Evolutionary conservation across 92 coral and sea anemone genomes (phyloP), one percentile per base, ranked within the genome.

Genomic region (Siderastrea siderea): DNA sequence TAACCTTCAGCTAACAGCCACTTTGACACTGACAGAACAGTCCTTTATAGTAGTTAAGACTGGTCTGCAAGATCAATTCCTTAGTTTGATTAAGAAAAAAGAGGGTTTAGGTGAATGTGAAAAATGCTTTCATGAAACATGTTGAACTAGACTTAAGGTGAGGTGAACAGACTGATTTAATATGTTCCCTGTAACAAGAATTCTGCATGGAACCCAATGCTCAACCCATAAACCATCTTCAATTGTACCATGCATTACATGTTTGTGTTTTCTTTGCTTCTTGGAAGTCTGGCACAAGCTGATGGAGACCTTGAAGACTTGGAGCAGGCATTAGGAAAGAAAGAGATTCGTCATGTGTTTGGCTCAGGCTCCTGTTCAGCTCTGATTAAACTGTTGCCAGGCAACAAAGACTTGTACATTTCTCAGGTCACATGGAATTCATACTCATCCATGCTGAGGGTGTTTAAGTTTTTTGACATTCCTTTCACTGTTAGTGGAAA

Each of bases 331-430:
- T 47, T 97, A 47, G 81, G 81, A 77, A 95, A 91, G 81, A 91
- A 94, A 66, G 88, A 87, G 15, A 80, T 86, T 19, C 92, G 88
- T 15, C 92, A 77, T 46, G 84, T 86, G 54, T 71, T 74, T 72
- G 99, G 99, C 3, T 79, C 95, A 67, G 99, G 99, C 0, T 97
- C 99, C 12, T 97, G 99, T 74, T 97, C 99, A 2, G 99, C 97
- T 11, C 84, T 97, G 87, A 91, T 97, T 3, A 97, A 97, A 87
- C 90, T 97, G 57, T 88, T 97, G 50, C 99, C 99, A 57, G 88
- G 88, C 52, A 95, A 97, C 91, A 89, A 95, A 80, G 99, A 97
- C 54, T 68, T 97, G 79, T 85, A 90, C 76, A 97, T 95, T 19
- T 97, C 99, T 46, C 99, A 97, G n/a, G 99, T 90, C 13, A 97